Conservation (phyloP, 2,888 invertebrate genomes). For the Amphipoea lucens region DNA sequence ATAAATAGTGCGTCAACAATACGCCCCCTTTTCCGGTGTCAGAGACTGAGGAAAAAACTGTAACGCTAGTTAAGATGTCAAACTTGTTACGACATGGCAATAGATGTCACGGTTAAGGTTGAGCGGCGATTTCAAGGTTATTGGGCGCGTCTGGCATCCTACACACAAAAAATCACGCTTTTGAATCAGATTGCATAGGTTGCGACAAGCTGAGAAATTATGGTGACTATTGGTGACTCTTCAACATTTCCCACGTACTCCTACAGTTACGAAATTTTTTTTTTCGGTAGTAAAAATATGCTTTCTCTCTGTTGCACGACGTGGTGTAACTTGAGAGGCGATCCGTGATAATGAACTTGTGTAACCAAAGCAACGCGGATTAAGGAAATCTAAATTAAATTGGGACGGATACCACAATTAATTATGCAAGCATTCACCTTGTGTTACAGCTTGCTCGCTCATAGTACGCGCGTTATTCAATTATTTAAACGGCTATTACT, state of each 20-base stretch:
- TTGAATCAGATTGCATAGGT: conserved; percentile 20
- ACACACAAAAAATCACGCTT: conserved; percentile 6
- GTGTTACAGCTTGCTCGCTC: conserved; percentile 61
- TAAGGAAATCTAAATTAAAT: conserved; percentile 67
- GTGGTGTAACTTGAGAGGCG: conserved; percentile 46
- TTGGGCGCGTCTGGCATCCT: conserved; percentile 13
- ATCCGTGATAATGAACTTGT: conserved; percentile 45
- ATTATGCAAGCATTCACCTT: conserved; percentile 70
- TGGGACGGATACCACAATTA: conserved; percentile 68
- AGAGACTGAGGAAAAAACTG: conserved; percentile 54
- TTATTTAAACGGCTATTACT: conserved; percentile 24
- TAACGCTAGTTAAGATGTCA: conserved; percentile 61
- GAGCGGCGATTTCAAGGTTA: conserved; percentile 68
- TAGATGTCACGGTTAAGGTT: conserved; percentile 70
- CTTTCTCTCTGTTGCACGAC: conserved; percentile 37
- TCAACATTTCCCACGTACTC: background rate
- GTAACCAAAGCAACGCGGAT: conserved; percentile 67
- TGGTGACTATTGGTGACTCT: conserved; percentile 31
- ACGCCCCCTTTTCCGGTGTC: conserved; percentile 81
- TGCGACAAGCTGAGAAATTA: conserved; percentile 27
- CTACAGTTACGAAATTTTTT: conserved; percentile 34
- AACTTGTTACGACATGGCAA: conserved; percentile 69
- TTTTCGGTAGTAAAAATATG: background rate
- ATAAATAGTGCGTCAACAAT: conserved; percentile 86
- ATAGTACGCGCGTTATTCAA: conserved; percentile 58